Percentiles rank a stretch among this genome's conserved stretches.
phyloP scores from a whole-genome alignment of 2,113 vertebrate genomes.

The Seriola quinqueradiata region DNA sequence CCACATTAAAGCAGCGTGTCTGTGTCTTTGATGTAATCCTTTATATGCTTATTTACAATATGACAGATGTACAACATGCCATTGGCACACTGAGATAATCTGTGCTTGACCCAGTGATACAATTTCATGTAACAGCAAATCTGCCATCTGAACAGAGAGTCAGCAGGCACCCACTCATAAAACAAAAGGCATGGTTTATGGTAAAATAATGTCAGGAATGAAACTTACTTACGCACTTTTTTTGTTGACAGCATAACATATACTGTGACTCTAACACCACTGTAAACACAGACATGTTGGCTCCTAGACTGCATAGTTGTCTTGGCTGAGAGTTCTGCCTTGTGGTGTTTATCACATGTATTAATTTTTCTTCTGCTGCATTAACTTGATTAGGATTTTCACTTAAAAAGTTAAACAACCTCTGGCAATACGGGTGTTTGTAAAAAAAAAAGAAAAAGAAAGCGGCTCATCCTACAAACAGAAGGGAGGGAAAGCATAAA shows the following conservation, averaged over 20 bases:
- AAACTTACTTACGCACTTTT: constrained; percentile 8
- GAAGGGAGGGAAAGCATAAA: constrained; percentile 5
- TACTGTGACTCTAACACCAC: background rate
- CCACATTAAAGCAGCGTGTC: constrained; percentile 1
- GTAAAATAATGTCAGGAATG: background rate
- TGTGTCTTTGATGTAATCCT: constrained; percentile 49
- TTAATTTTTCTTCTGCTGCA: constrained; percentile 18
- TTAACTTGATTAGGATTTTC: constrained; percentile 22
- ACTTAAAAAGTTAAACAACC: constrained; percentile 51
- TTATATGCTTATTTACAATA: constrained; percentile 32
- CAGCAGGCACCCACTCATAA: constrained; percentile 9
- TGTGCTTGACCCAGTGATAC: constrained; percentile 72
- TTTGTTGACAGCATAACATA: background rate
- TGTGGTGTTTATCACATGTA: constrained; percentile 23
- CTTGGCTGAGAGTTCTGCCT: background rate
- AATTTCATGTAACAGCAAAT: constrained; percentile 44
- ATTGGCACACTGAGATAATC: constrained; percentile 64
- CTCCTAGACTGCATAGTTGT: constrained; percentile 17
- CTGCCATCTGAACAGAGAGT: constrained; percentile 28
- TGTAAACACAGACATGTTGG: constrained; percentile 32
- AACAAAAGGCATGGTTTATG: background rate
- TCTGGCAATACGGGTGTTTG: constrained; percentile 4
- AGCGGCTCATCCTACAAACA: constrained; percentile 18
- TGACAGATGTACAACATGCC: constrained; percentile 67
- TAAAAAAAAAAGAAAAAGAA: background rate